A percentile compares a stretch with the other conserved stretches of the same genome.
These are phyloP conservation scores for Villa cingulata DNA, from an alignment of 2,888 invertebrate genomes.

Conservation along the genomic window DNA sequence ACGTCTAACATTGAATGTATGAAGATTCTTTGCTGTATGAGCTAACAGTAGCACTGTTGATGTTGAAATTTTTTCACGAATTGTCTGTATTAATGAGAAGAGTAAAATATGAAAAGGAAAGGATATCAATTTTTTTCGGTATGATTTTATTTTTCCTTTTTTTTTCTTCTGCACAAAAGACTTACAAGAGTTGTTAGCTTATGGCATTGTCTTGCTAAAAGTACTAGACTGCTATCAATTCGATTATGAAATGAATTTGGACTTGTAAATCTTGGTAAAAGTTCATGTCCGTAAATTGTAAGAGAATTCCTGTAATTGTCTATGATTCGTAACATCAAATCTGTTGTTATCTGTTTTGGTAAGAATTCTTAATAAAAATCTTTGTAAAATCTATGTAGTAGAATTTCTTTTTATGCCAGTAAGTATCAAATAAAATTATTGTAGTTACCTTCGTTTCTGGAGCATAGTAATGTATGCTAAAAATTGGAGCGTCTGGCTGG, in stretches of 20 bases:
- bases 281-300: slow-evolving; percentile 51
- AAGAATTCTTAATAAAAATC: neutral
- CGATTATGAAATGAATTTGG: slow-evolving; percentile 55
- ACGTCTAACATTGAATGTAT: slow-evolving; percentile 49
- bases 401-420: neutral
- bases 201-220: slow-evolving; percentile 52
- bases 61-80: slow-evolving; percentile 65
- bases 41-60: slow-evolving; percentile 59
- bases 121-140: neutral
- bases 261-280: slow-evolving; percentile 50
- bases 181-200: slow-evolving; percentile 53
- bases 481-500: slow-evolving; percentile 56
- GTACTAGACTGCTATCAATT: slow-evolving; percentile 52
- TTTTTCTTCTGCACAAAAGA: no score
- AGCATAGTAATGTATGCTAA: slow-evolving; percentile 48
- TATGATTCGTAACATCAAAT: slow-evolving; percentile 41
- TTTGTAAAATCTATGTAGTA: neutral
- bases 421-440: no score
- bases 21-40: slow-evolving; percentile 47
- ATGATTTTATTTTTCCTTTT: neutral
- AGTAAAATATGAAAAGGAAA: neutral
- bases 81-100: slow-evolving; percentile 36
- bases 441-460: slow-evolving; percentile 43
- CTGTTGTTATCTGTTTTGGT: slow-evolving; percentile 35
- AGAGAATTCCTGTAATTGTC: slow-evolving; percentile 50